Evolutionary conservation across 2,113 vertebrate species (phyloP), one percentile per base, ranked within the genome.

Genomic region (Ovis canadensis): DNA sequence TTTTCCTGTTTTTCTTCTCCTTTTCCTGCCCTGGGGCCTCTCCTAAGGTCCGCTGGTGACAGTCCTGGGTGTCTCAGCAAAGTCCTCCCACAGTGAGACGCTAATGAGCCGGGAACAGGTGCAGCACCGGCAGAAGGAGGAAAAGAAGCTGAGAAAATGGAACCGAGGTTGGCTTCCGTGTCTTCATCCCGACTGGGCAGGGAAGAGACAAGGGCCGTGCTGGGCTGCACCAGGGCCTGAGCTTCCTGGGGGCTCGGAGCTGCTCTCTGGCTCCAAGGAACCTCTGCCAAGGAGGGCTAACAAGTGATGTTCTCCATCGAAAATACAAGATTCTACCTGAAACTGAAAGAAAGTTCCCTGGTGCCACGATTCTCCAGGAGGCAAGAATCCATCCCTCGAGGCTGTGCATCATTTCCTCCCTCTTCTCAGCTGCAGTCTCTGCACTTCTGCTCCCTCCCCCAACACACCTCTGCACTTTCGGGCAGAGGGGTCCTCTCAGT

Each of bases 51-150:
- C 7, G 7, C 85, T 17, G 3, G 36, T 3, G 52, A 40, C 54
- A 16, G 3, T 71, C 50, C 36, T 1, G 57, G 31, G 31, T 40
- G 33, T 40, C 50, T 27, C 11, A 1, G 25, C 9, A 6, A 43
- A 33, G 29, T 19, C 64, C 84, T 40, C 33, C 29, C 12, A 3
- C 81, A 11, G 1, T 21, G 71, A 36, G 33, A 3, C 60, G 1
- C 7, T 31, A 1, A 13, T 1, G 31, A 33, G 21, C 71, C 2
- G 8, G 19, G 31, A 23, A 17, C 3, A 0, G 12, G 14, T 7
- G 45, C 3, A 2, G 5, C 8, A 15, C 10, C 4, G 0, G 1
- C 27, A 6, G n/a, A 50, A 40, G 16, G 62, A n/a, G 14, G 14
- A 29, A 19, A 23, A 3, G 9, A 19, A 19, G 43, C 15, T 36